Conservation (phyloP, 2,888 invertebrate genomes). For the Xanthostigma xanthostigma region DNA sequence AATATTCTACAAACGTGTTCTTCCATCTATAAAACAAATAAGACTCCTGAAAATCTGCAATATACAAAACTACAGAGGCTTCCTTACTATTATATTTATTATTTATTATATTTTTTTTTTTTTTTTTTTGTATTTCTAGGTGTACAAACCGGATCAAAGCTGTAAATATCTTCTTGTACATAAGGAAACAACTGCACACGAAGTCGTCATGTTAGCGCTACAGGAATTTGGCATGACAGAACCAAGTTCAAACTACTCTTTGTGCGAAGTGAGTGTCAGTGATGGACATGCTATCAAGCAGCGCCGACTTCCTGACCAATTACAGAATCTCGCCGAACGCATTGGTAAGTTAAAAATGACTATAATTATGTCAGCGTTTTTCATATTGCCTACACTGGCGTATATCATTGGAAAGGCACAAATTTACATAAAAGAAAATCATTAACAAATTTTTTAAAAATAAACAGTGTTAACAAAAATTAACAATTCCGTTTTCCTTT, state of each 20-base stretch:
- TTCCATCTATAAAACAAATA: too few relatives aligned
- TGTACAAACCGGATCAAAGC: constrained; percentile 90
- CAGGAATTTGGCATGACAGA: constrained; percentile 94
- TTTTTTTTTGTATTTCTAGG: constrained; percentile 23
- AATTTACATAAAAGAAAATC: too few relatives aligned
- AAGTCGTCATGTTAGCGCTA: constrained; percentile 92
- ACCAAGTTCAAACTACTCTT: constrained; percentile 82
- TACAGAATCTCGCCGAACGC: constrained; percentile 90
- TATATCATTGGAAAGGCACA: too few relatives aligned
- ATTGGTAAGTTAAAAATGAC: constrained; percentile 37
- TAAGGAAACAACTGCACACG: constrained; percentile 78
- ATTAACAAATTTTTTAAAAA: too few relatives aligned
- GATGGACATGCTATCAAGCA: constrained; percentile 95
- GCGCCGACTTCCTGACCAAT: constrained; percentile 81
- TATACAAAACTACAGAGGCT: neutral
- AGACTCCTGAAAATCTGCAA: too few relatives aligned
- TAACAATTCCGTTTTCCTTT: neutral
- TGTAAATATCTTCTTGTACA: constrained; percentile 95
- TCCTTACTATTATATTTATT: constrained; percentile 3
- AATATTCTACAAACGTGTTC: too few relatives aligned
- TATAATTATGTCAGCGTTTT: too few relatives aligned
- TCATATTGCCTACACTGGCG: too few relatives aligned
- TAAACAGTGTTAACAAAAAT: neutral
- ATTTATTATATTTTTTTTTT: too few relatives aligned
- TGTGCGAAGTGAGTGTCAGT: constrained; percentile 92